phyloP scores from a whole-genome alignment of 2,797 vertebrate species.

The Odontamblyopus lacepedii region DNA sequence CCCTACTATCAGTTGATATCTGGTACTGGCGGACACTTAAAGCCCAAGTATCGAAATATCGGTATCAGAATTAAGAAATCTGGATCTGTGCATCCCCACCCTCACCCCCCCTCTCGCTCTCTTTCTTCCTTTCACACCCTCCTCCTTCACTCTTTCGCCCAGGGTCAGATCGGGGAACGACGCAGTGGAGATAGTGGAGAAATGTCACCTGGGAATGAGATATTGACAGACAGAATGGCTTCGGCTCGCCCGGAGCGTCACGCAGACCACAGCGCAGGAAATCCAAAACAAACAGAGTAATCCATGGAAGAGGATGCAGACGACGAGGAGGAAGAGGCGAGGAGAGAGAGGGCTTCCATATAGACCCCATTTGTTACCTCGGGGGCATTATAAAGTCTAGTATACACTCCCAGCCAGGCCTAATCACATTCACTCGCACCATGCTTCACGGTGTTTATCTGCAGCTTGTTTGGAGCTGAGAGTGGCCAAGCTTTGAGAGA shows the following conservation, averaged over 20 bases:
- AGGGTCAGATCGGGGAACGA: conserved; percentile 62
- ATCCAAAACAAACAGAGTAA: conserved; percentile 57
- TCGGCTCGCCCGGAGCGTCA: conserved; percentile 32
- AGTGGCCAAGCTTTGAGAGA: too few species aligned
- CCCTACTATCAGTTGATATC: too few species aligned
- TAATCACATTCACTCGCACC: conserved; percentile 55
- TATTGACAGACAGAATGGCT: conserved; percentile 67
- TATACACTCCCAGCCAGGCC: conserved; percentile 20
- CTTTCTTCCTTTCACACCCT: conserved; percentile 4
- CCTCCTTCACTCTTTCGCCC: conserved; percentile 24
- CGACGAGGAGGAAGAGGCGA: conserved; percentile 1
- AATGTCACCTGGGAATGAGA: conserved; percentile 68
- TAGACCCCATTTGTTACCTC: conserved; percentile 28
- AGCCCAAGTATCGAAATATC: too few species aligned
- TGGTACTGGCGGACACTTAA: too few species aligned
- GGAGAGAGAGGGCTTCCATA: conserved; percentile 18
- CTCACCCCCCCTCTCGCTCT: conserved; percentile 29
- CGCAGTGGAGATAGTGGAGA: conserved; percentile 56
- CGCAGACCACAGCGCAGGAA: conserved; percentile 44
- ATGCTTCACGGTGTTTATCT: conserved; percentile 26
- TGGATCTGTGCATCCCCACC: conserved; percentile 11
- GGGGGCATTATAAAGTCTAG: conserved; percentile 32
- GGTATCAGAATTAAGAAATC: too few species aligned
- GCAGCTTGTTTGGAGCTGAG: too few species aligned
- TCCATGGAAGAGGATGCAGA: conserved; percentile 31